Evolutionary conservation across 2,888 invertebrate species (phyloP).

Genomic region (Chydorus sphaericus): DNA sequence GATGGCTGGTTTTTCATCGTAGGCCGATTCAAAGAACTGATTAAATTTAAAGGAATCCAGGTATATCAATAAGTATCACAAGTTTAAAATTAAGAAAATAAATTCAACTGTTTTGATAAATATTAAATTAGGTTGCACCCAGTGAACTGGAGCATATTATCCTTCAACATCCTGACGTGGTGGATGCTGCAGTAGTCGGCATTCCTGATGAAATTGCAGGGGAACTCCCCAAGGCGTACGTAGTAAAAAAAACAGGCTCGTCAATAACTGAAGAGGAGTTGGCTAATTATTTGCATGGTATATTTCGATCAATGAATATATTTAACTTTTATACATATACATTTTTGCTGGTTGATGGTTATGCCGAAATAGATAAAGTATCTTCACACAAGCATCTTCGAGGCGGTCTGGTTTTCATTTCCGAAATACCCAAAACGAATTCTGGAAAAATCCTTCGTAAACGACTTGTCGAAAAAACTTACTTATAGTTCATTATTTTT

Average conservation of each 20-base stretch:
- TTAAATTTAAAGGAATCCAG: slow-evolving; percentile 72
- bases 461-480: not conserved
- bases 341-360: too few relatives aligned
- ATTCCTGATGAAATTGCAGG: slow-evolving; percentile 49
- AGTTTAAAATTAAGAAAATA: not conserved
- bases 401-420: not conserved
- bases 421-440: not conserved
- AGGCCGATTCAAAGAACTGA: slow-evolving; percentile 74
- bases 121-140: slow-evolving; percentile 52
- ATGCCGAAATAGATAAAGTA: not conserved
- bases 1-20: slow-evolving; percentile 65
- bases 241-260: slow-evolving; percentile 38
- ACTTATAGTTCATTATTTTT: not conserved
- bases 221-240: slow-evolving; percentile 59
- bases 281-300: too few relatives aligned
- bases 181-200: slow-evolving; percentile 72
- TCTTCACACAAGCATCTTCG: not conserved
- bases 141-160: slow-evolving; percentile 68
- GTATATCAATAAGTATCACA: too few relatives aligned
- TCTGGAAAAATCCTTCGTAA: not conserved
- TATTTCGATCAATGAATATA: too few relatives aligned
- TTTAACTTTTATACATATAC: too few relatives aligned
- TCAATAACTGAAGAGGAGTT: slow-evolving; percentile 23
- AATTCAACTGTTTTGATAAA: not conserved
- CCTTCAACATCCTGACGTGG: slow-evolving; percentile 52